Percentiles rank a stretch among this genome's conserved stretches.
Evolutionary conservation across 2,888 invertebrate genomes (phyloP).

Genomic region (Polia nebulosa): DNA sequence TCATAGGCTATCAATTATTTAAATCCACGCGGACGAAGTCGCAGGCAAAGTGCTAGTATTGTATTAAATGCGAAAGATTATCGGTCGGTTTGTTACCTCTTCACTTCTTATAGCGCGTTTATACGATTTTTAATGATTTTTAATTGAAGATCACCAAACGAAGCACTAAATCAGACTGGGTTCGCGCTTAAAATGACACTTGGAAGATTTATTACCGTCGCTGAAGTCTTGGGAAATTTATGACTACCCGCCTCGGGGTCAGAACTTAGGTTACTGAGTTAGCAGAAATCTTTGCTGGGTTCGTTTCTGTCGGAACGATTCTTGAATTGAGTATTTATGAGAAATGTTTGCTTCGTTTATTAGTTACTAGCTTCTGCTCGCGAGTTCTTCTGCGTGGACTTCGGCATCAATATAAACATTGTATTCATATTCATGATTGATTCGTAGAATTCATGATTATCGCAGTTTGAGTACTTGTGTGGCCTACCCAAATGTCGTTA

Average conservation of each 20-base stretch:
- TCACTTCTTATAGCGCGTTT: too few species aligned
- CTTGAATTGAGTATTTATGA: conserved; percentile 4
- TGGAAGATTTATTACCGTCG: conserved; percentile 42
- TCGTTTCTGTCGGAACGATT: conserved; percentile 1
- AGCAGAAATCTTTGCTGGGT: conserved; percentile 3
- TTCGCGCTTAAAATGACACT: conserved; percentile 57
- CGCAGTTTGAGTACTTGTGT: too few species aligned
- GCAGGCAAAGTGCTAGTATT: too few species aligned
- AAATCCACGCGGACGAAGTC: too few species aligned
- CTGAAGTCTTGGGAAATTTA: conserved; percentile 47
- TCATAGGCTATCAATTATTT: too few species aligned
- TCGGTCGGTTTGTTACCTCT: too few species aligned
- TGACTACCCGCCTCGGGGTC: conserved; percentile 35
- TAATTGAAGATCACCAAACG: conserved; percentile 4
- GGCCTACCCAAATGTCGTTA: too few species aligned
- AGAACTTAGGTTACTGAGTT: conserved; percentile 41
- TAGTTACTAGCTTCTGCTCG: background rate
- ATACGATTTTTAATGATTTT: too few species aligned
- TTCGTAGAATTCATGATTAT: too few species aligned
- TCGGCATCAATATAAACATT: too few species aligned
- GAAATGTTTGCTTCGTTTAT: background rate
- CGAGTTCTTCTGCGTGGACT: background rate
- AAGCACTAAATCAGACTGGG: conserved; percentile 51
- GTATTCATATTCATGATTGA: too few species aligned
- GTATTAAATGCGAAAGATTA: too few species aligned